These are phyloP conservation scores for Karalla daura DNA, from an alignment of 2,797 vertebrate genomes.

Conservation along the genomic window DNA sequence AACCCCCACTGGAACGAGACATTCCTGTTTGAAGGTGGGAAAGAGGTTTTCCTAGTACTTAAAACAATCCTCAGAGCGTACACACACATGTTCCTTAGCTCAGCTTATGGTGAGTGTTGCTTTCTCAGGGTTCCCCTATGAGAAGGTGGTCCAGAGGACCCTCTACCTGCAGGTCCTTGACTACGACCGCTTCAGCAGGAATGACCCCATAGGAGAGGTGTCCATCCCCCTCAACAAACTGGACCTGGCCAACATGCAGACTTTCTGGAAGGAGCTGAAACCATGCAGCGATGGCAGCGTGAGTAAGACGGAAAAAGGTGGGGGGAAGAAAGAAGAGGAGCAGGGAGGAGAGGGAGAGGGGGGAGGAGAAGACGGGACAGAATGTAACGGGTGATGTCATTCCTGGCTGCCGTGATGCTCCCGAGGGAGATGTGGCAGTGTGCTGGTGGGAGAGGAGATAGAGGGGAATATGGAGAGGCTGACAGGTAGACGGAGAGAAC, in stretches of 20 bases:
- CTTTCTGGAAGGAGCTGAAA: constrained; percentile 99
- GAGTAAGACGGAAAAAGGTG: constrained; percentile 51
- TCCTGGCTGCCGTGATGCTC: constrained; percentile 70
- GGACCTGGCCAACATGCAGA: constrained; percentile 98
- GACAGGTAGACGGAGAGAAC: constrained; percentile 56
- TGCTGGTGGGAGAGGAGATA: constrained; percentile 58
- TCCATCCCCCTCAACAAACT: constrained; percentile 97
- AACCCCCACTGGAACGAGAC: constrained; percentile 99
- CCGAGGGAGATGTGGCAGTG: constrained; percentile 67
- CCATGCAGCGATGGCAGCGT: constrained; percentile 96
- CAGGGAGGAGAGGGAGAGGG: constrained; percentile 29
- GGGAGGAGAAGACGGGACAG: constrained; percentile 59
- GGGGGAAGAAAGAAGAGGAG: background rate
- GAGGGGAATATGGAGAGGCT: constrained; percentile 49
- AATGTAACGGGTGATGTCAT: constrained; percentile 78
- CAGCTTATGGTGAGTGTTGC: constrained; percentile 1
- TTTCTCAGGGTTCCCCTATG: constrained; percentile 93
- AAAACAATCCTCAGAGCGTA: background rate
- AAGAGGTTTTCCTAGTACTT: background rate
- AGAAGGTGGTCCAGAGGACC: constrained; percentile 96
- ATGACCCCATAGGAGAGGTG: constrained; percentile 98
- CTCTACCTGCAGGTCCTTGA: constrained; percentile 98
- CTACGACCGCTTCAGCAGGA: constrained; percentile 98
- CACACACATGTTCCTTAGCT: constrained; percentile 5
- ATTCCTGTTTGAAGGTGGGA: constrained; percentile 95